Evolutionary conservation across 2,113 vertebrate genomes (phyloP), one percentile per base, ranked within the genome.

Genomic region (Naja naja): DNA sequence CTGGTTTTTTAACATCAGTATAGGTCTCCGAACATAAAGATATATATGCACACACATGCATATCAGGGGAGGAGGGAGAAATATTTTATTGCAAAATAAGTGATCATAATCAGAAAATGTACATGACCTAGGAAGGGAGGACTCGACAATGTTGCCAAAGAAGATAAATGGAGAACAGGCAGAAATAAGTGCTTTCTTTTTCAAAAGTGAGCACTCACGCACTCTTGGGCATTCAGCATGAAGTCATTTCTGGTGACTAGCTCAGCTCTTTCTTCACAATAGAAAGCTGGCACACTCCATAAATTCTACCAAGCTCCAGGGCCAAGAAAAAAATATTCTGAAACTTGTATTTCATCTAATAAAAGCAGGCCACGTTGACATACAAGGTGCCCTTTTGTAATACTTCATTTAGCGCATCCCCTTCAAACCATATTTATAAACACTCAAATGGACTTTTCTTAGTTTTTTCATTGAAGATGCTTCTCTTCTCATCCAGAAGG

Each of bases 1-100:
- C 89, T 89, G 94, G 95, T 97, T 97, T 97, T 97, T 97, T 95
- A 95, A 95, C 93, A 97, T 96, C 96, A 97, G 96, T 93, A 81
- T 96, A 89, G 93, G 95, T 96, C 96, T 97, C 93, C 6, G 39
- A 94, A 96, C n/a, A 12, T 89, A 94, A 86, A 94, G 93, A 87
- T 0, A 85, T 64, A 52, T 47, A 45, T 6, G n/a, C 25, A 47
- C 27, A 47, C 39, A 89, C 58, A 87, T 74, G 20, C 6, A 34
- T 22, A 47, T 39, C 58, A 20, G 10, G 54, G 23, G 89, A 89
- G 54, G 81, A 27, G 85, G 34, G 85, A 43, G 95, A 93, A 96
- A 95, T 74, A 94, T 90, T 85, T 90, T 95, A 95, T 11, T 89
- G 89, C 53, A 89, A 94, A 92, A 93, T 92, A 95, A 95, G 94